Percentiles rank a stretch among this genome's conserved stretches.
These are phyloP conservation scores for Heliangelus exortis DNA, from an alignment of 2,797 vertebrate genomes.

Conservation along the genomic window DNA sequence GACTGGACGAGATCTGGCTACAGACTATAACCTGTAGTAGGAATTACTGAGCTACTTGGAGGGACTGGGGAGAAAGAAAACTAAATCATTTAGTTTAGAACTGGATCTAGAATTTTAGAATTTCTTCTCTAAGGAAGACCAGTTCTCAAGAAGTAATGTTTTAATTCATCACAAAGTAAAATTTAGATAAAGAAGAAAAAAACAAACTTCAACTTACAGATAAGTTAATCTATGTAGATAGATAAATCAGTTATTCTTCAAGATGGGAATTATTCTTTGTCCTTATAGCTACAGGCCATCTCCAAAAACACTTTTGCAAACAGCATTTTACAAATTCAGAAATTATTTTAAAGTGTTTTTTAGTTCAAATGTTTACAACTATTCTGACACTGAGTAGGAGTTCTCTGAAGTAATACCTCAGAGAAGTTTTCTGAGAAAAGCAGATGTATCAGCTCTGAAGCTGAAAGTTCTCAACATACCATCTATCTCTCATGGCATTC, in stretches of 20 bases:
- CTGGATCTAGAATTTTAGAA: background rate
- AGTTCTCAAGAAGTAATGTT: background rate
- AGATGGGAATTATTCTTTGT: background rate
- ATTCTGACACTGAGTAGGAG: background rate
- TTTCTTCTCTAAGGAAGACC: background rate
- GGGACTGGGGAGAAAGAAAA: background rate
- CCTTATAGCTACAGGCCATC: background rate
- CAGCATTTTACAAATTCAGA: background rate
- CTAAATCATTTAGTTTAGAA: background rate
- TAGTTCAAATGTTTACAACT: background rate
- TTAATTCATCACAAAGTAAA: background rate
- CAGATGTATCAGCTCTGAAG: background rate
- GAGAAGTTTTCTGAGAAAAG: background rate
- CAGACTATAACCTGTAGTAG: background rate
- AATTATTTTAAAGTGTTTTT: background rate
- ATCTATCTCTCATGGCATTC: background rate
- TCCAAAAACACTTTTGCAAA: background rate
- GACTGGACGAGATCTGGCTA: background rate
- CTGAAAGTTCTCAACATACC: background rate
- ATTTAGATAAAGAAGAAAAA: background rate
- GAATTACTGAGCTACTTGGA: background rate
- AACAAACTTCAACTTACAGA: background rate
- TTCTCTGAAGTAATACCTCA: background rate
- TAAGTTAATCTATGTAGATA: background rate
- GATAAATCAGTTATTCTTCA: background rate